phyloP scores from a whole-genome alignment of 2,797 vertebrate genomes.

The Notamacropus eugenii region DNA sequence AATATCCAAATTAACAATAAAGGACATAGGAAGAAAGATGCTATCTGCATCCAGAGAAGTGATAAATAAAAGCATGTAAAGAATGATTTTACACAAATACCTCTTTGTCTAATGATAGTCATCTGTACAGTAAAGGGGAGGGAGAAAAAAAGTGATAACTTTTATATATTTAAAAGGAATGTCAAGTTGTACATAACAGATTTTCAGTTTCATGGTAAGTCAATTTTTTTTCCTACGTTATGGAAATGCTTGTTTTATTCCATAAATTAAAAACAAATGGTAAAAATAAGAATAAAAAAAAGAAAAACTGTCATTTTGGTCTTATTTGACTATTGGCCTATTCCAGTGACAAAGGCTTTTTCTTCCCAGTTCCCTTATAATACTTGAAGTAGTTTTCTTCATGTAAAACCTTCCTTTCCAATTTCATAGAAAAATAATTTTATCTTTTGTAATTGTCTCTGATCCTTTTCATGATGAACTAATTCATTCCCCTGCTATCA shows the following conservation, averaged over 20 bases:
- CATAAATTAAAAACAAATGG: not conserved
- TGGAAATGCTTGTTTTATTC: not conserved
- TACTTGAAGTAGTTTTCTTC: not conserved
- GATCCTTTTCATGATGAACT: not conserved
- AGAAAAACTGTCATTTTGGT: not conserved
- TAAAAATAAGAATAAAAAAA: no score
- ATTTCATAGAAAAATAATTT: not conserved
- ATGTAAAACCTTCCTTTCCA: not conserved
- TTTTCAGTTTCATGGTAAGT: not conserved
- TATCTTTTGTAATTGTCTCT: not conserved
- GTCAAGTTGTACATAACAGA: not conserved
- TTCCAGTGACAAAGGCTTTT: not conserved
- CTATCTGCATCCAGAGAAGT: not conserved
- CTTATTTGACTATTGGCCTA: not conserved
- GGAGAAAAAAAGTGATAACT: not conserved
- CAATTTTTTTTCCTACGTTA: not conserved
- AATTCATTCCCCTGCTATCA: not conserved
- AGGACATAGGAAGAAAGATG: not conserved
- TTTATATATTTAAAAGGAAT: not conserved
- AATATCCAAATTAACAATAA: not conserved
- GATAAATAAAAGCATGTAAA: not conserved
- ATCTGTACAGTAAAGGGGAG: not conserved
- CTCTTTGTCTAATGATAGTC: not conserved
- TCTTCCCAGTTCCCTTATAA: not conserved
- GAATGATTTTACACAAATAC: not conserved